Evolutionary conservation across 2,888 invertebrate genomes (phyloP).

Genomic region (Xanthia togata): DNA sequence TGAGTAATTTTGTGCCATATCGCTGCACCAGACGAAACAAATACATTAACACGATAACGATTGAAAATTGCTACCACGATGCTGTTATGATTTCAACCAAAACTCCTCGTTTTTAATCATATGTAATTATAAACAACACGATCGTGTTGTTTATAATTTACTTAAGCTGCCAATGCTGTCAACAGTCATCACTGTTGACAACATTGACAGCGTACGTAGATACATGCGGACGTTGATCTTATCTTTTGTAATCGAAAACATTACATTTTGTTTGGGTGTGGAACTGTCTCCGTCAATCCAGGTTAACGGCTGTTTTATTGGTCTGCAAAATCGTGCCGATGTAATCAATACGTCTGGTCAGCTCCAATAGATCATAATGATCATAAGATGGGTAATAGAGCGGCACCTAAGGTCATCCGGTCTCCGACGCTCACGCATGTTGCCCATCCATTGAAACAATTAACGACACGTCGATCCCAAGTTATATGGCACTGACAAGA

Average conservation of each 20-base stretch:
- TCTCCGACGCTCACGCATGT: conserved; percentile 20
- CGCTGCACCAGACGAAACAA: conserved; percentile 66
- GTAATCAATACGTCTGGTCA: conserved; percentile 41
- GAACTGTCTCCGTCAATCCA: conserved; percentile 28
- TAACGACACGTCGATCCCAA: conserved; percentile 34
- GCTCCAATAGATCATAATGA: conserved; percentile 37
- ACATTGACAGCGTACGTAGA: background rate
- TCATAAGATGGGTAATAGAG: conserved; percentile 28
- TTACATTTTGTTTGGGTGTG: conserved; percentile 40
- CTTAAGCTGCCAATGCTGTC: no score
- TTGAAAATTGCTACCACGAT: conserved; percentile 63
- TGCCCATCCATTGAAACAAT: conserved; percentile 44
- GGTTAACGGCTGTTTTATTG: conserved; percentile 55
- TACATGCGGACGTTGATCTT: conserved; percentile 37
- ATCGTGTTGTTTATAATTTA: background rate
- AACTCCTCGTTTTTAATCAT: conserved; percentile 34
- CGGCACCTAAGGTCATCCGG: conserved; percentile 19
- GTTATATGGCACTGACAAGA: conserved; percentile 55
- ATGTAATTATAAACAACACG: conserved; percentile 29
- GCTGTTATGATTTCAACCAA: conserved; percentile 40
- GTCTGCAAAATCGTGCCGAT: conserved; percentile 43
- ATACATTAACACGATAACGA: conserved; percentile 69
- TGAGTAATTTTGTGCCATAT: conserved; percentile 71
- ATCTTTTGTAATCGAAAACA: conserved; percentile 36
- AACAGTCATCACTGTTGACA: background rate